Evolutionary conservation across 2,888 invertebrate genomes (phyloP).

Genomic region (Leptinotarsa haldemani): DNA sequence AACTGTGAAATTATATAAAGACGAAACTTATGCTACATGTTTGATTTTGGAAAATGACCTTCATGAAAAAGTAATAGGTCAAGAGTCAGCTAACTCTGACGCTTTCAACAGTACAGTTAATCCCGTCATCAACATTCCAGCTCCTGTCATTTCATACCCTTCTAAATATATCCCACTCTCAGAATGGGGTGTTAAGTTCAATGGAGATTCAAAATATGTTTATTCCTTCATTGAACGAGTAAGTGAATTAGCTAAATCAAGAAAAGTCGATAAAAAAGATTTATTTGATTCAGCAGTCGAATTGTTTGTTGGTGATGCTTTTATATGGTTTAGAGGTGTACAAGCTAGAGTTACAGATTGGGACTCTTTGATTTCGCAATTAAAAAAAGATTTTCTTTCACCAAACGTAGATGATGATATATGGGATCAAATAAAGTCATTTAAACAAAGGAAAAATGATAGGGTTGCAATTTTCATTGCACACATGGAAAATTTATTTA

Average conservation of each 20-base stretch:
- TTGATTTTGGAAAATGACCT: not conserved
- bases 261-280: conserved; percentile 12
- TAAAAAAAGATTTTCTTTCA: conserved; percentile 25
- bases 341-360: conserved; percentile 19
- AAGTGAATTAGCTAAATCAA: conserved; percentile 13
- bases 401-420: conserved; percentile 29
- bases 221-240: conserved; percentile 20
- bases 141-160: not conserved
- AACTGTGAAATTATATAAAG: not conserved
- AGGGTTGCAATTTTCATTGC: conserved; percentile 27
- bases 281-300: conserved; percentile 18
- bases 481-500: conserved; percentile 28
- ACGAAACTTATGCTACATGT: conserved; percentile 7
- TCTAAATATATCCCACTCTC: not conserved
- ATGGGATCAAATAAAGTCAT: conserved; percentile 30
- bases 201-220: conserved; percentile 17
- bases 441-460: conserved; percentile 26
- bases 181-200: conserved; percentile 17
- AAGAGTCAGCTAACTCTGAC: not conserved
- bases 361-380: conserved; percentile 9
- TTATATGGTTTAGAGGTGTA: conserved; percentile 18
- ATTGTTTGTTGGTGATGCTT: conserved; percentile 20
- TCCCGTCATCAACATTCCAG: conserved; percentile 4
- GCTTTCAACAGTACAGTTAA: not conserved
- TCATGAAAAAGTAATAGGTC: not conserved